Conservation (phyloP, 2,888 invertebrate genomes). For the Stratiomys singularior region DNA sequence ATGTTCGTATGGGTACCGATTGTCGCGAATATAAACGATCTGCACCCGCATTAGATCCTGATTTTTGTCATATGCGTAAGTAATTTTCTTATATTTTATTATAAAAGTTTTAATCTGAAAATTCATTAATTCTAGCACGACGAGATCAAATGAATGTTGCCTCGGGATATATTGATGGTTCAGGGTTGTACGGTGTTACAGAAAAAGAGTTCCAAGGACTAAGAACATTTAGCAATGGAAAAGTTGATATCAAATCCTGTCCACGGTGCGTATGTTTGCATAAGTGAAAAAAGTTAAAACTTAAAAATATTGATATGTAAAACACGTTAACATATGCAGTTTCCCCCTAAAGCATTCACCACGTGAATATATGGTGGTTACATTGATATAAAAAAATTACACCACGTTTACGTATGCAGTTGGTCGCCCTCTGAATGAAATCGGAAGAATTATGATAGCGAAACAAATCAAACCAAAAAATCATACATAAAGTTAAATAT, state of each 20-base stretch:
- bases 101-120: background rate
- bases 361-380: too few relatives aligned
- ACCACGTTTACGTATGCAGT: too few relatives aligned
- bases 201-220: conserved; percentile 76
- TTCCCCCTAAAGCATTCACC: too few relatives aligned
- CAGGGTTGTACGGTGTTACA: conserved; percentile 82
- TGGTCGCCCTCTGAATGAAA: too few relatives aligned
- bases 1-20: conserved; percentile 65
- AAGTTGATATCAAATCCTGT: conserved; percentile 75
- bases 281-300: too few relatives aligned
- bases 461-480: too few relatives aligned
- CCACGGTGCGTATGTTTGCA: too few relatives aligned
- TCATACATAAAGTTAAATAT: too few relatives aligned
- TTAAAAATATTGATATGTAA: too few relatives aligned
- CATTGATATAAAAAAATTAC: too few relatives aligned
- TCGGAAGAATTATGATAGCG: too few relatives aligned
- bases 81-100: conserved; percentile 47
- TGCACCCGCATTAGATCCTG: conserved; percentile 73
- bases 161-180: conserved; percentile 85
- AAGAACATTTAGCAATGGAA: conserved; percentile 77
- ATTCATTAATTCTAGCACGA: conserved; percentile 70
- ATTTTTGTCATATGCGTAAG: conserved; percentile 74
- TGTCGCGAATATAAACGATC: conserved; percentile 78
- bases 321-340: too few relatives aligned
- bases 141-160: conserved; percentile 88